Conservation (phyloP, 2,888 invertebrate genomes). For the Matsumyia berberina region DNA sequence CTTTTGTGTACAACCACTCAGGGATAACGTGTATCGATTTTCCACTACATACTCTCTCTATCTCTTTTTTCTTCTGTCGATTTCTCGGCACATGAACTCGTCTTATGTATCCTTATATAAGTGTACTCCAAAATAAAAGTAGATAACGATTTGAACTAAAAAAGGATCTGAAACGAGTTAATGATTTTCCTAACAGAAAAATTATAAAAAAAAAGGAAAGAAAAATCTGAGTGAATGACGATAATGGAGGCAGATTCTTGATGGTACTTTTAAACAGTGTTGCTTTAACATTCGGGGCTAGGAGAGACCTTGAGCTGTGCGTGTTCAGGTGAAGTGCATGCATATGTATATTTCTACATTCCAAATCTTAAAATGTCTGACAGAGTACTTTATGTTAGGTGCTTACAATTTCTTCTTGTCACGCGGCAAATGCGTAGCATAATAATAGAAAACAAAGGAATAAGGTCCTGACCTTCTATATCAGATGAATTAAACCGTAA, state of each 20-base stretch:
- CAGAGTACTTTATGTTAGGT: too few relatives aligned
- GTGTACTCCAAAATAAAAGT: constrained; percentile 66
- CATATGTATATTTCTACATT: too few relatives aligned
- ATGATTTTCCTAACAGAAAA: constrained; percentile 68
- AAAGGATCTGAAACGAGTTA: constrained; percentile 62
- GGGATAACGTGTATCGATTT: constrained; percentile 71
- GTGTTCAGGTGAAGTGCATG: too few relatives aligned
- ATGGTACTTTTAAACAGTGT: too few relatives aligned
- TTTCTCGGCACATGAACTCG: constrained; percentile 22
- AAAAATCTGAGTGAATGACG: constrained; percentile 31
- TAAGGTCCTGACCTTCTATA: too few relatives aligned
- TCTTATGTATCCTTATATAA: constrained; percentile 61
- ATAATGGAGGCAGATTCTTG: background rate
- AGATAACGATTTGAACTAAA: constrained; percentile 59
- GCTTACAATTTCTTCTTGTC: too few relatives aligned
- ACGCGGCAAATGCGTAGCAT: too few relatives aligned
- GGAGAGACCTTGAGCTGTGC: constrained; percentile 13
- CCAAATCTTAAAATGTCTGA: too few relatives aligned
- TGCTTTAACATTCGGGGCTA: background rate
- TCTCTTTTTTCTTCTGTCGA: background rate
- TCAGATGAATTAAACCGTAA: too few relatives aligned
- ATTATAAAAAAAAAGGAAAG: constrained; percentile 20
- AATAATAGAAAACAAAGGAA: too few relatives aligned
- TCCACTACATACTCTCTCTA: constrained; percentile 52
- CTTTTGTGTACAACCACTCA: constrained; percentile 66